phyloP scores from a whole-genome alignment of 2,113 vertebrate species.

The Microtus richardsoni region DNA sequence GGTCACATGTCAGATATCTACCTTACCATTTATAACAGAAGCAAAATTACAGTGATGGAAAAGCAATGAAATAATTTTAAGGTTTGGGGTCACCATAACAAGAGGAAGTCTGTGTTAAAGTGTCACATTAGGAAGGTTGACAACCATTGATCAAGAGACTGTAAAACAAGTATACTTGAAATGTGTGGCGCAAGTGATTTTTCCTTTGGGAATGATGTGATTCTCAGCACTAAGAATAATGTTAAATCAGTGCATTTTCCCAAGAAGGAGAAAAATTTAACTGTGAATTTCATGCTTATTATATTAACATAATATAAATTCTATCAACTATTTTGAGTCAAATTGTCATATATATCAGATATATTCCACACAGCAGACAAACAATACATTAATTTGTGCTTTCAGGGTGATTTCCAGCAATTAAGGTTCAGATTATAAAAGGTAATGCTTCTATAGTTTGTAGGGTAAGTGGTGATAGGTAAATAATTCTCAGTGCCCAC shows the following conservation, averaged over 20 bases:
- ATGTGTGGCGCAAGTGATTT: not conserved
- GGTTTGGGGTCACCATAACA: not conserved
- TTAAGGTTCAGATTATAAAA: not conserved
- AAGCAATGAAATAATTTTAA: not conserved
- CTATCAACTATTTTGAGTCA: slow-evolving; percentile 41
- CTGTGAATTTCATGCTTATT: slow-evolving; percentile 46
- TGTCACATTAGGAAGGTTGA: not conserved
- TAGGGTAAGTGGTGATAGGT: not conserved
- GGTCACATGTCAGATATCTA: not conserved
- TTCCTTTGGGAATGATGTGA: slow-evolving; percentile 1
- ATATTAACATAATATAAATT: slow-evolving; percentile 40
- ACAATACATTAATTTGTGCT: slow-evolving; percentile 16
- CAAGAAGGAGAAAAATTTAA: slow-evolving; percentile 52
- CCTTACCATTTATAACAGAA: not conserved
- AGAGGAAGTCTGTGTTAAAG: not conserved
- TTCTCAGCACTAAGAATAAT: not conserved
- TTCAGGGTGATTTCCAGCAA: not conserved
- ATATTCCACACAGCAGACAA: not conserved
- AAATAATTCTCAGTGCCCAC: not conserved
- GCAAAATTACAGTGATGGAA: not conserved
- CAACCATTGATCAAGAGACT: not conserved
- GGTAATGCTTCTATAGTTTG: not conserved
- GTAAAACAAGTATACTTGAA: not conserved
- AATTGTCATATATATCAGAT: slow-evolving; percentile 50
- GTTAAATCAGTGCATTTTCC: slow-evolving; percentile 59